Conservation (phyloP, 35 echinoderm and acorn worm species). For the Apostichopus californicus region DNA sequence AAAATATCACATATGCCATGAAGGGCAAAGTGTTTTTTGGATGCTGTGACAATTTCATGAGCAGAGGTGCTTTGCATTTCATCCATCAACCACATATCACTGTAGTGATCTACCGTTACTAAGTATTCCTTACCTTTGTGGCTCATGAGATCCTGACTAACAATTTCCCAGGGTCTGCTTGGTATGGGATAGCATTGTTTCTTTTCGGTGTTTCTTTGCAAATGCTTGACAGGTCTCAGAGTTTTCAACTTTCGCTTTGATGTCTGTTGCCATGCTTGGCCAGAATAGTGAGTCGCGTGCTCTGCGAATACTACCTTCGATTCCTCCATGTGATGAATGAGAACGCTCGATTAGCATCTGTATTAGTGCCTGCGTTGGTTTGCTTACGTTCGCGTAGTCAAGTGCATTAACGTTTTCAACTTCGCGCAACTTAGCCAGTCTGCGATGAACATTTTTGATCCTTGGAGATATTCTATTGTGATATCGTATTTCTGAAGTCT, state of each 20-base stretch:
- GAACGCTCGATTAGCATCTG: neutral
- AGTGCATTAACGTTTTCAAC: constrained; percentile 50
- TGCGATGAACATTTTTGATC: no score
- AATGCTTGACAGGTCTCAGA: constrained; percentile 58
- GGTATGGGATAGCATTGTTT: constrained; percentile 62
- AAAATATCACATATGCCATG: neutral
- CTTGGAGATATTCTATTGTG: no score
- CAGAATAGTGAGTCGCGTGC: no score
- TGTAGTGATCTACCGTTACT: no score
- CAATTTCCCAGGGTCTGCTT: constrained; percentile 49
- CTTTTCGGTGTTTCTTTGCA: constrained; percentile 59
- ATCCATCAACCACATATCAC: constrained; percentile 27
- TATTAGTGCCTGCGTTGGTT: constrained; percentile 31
- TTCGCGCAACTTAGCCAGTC: constrained; percentile 70
- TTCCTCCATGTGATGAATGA: neutral
- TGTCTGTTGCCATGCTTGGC: no score
- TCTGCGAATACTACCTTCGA: neutral
- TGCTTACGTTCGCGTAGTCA: neutral
- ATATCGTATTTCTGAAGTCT: no score
- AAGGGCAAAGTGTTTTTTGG: no score
- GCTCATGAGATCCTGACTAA: neutral
- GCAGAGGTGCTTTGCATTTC: constrained; percentile 39
- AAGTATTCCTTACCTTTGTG: neutral
- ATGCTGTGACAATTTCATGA: no score
- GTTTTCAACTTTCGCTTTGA: neutral